Percentiles rank a stretch among this genome's conserved stretches.
Evolutionary conservation across 2,113 vertebrate genomes (phyloP).

Genomic region (Prionailurus viverrinus): DNA sequence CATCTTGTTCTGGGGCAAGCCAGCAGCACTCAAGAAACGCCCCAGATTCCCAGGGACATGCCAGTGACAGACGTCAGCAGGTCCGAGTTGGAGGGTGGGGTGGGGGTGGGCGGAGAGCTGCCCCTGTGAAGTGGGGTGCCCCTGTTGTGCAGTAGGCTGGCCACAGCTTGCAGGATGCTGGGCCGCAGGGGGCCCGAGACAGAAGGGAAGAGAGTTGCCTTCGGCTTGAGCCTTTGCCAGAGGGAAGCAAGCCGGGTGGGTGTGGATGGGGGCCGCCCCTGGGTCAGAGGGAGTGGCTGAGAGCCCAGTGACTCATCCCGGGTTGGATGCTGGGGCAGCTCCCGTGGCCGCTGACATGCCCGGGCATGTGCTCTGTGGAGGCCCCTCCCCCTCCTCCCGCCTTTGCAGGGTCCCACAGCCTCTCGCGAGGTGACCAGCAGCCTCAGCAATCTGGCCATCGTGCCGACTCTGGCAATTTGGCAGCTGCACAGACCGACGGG

Average conservation of each 20-base stretch:
- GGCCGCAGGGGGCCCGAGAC: neutral
- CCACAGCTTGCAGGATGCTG: neutral
- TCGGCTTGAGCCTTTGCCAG: neutral
- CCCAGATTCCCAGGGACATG: neutral
- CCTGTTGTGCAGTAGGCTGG: neutral
- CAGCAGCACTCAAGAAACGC: neutral
- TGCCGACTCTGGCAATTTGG: neutral
- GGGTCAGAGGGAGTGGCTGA: neutral
- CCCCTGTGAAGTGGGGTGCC: too few relatives aligned
- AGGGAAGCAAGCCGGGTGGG: neutral
- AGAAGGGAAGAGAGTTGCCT: too few relatives aligned
- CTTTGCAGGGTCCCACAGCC: neutral
- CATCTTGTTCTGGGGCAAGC: neutral
- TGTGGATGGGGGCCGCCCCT: neutral
- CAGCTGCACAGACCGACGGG: fast-evolving
- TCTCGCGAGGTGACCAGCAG: neutral
- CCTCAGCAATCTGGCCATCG: neutral
- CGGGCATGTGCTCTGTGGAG: conserved; percentile 54
- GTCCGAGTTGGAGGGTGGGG: too few relatives aligned
- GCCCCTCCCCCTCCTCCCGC: neutral
- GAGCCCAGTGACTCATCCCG: conserved; percentile 72
- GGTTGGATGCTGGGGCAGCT: conserved; percentile 28
- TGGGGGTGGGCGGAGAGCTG: neutral
- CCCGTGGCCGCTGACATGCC: conserved; percentile 70
- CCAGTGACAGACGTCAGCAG: neutral